Evolutionary conservation across 1,140 invertebrate species (phyloP), one percentile per base, ranked within the genome.

Genomic region (Acromyrmex charruanus): DNA sequence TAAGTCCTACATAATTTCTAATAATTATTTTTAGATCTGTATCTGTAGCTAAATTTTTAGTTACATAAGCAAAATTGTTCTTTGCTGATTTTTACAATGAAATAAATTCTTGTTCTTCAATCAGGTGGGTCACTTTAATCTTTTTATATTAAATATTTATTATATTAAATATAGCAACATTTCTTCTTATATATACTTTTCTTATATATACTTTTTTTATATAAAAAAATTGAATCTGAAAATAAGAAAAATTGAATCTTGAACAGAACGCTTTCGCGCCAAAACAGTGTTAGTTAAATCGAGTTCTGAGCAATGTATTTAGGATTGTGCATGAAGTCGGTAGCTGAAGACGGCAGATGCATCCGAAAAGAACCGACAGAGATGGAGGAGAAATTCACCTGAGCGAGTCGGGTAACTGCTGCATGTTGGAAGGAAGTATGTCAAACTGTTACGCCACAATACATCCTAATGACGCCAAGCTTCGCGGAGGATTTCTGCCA

Each of bases 401-500:
- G 53, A 16, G 16, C 10, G 74, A 51, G 28, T 7, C 3, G 44
- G 25, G 9, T 59, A 71, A 51, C 18, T 65, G 9, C 59, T 25
- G 79, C 14, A 12, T n/a, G n/a, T 25, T 69, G 16, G n/a, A 85
- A 88, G 77, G 69, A 91, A 91, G 53, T 84, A 74, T 89, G 88
- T 91, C 87, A 91, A 92, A 92, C 91, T 89, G 90, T 92, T 90
- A 87, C 85, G 72, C 85, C 85, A 94, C 94, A 94, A 94, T 94
- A 90, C 90, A 88, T 92, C 94, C 93, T 94, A 94, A 94, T 94
- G 94, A 94, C 91, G 91, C 87, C 89, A 77, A 31, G 66, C 86
- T 89, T 88, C 69, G 68, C 72, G 85, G 86, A 87, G 59, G 82
- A 90, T 75, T 74, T 86, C 12, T 39, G 63, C 66, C 77, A n/a